A percentile compares a stretch with the other conserved stretches of the same genome.
Evolutionary conservation across 2,113 vertebrate genomes (phyloP).

Genomic region (Phoenicopterus ruber): DNA sequence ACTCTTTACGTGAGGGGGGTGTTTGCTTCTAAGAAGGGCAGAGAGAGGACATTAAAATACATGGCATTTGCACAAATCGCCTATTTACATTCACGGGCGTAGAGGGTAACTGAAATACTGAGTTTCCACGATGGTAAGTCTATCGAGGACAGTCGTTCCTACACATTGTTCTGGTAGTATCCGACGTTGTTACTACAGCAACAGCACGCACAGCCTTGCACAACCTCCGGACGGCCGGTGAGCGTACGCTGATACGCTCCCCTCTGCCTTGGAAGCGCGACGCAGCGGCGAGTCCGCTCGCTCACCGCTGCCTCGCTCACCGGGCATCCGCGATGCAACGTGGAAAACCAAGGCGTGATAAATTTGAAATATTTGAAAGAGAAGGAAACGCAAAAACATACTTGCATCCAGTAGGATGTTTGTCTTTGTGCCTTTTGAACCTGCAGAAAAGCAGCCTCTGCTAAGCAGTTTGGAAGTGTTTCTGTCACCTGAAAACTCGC

Average conservation of each 20-base stretch:
- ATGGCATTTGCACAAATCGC: neutral
- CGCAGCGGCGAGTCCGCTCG: neutral
- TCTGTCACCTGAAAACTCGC: neutral
- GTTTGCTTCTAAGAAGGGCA: neutral
- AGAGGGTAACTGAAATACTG: neutral
- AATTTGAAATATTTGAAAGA: neutral
- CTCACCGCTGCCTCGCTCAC: neutral
- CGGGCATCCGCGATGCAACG: accelerated
- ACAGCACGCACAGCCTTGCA: neutral
- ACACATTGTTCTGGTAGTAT: neutral
- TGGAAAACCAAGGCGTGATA: neutral
- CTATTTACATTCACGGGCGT: neutral
- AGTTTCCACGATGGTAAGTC: neutral
- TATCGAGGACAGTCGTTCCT: neutral
- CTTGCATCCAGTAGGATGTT: neutral
- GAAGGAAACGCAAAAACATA: neutral
- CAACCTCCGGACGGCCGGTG: neutral
- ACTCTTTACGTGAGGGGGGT: neutral
- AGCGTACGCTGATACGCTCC: neutral
- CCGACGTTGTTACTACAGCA: neutral
- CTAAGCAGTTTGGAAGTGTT: neutral
- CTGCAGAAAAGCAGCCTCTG: neutral
- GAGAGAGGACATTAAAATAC: neutral
- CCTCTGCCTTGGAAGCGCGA: neutral
- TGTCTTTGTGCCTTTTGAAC: neutral